Percentiles rank a stretch among this genome's conserved stretches.
Conservation (phyloP, 2,113 vertebrate species). For the Ranitomeya variabilis region DNA sequence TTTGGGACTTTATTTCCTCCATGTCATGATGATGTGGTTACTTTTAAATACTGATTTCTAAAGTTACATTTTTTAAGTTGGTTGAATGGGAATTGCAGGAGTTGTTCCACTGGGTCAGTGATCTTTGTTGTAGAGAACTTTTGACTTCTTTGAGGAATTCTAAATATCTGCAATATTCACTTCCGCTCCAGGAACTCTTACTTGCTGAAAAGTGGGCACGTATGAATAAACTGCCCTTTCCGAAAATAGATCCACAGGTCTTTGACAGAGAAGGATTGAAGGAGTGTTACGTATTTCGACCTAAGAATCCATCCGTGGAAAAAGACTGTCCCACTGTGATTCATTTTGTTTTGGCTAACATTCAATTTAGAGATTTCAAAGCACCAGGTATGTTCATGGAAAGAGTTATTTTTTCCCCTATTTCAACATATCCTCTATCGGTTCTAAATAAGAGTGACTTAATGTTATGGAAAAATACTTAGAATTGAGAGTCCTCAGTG, state of each 20-base stretch:
- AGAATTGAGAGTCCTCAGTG: no score
- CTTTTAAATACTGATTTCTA: not conserved
- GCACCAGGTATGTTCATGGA: constrained; percentile 80
- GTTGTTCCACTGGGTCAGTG: not conserved
- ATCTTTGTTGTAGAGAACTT: constrained; percentile 8
- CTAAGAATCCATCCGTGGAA: constrained; percentile 82
- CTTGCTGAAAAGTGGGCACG: constrained; percentile 97
- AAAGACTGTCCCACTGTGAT: constrained; percentile 93
- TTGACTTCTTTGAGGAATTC: not conserved
- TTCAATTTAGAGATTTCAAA: constrained; percentile 91
- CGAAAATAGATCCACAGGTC: constrained; percentile 95
- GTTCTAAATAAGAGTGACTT: not conserved
- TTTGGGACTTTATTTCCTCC: no score
- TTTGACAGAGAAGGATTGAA: constrained; percentile 96
- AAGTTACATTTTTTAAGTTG: not conserved
- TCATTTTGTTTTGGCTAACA: constrained; percentile 96
- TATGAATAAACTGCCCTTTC: constrained; percentile 97
- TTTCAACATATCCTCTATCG: not conserved
- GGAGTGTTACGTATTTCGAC: constrained; percentile 96
- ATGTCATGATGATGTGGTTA: no score
- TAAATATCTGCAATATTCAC: constrained; percentile 42
- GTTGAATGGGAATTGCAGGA: not conserved
- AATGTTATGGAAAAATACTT: no score
- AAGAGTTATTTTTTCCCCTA: not conserved
- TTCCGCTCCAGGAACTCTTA: constrained; percentile 82